Conservation (phyloP, 2,888 invertebrate species). For the Psylliodes chrysocephalus region DNA sequence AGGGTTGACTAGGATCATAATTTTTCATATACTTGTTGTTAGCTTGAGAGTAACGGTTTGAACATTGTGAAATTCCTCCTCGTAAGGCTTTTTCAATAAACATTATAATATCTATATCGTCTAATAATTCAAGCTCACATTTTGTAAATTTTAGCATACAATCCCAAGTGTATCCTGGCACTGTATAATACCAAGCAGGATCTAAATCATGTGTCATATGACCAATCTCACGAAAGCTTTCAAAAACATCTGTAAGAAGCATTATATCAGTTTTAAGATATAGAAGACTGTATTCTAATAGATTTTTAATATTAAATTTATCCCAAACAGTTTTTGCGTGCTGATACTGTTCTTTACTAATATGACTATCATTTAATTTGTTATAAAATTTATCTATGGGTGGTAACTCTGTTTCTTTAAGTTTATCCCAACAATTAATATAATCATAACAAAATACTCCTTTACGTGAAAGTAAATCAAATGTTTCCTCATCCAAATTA, state of each 20-base stretch:
- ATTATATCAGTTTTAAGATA: conserved; percentile 38
- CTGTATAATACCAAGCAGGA: no score
- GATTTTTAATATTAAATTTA: conserved; percentile 47
- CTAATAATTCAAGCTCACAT: no score
- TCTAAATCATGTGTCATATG: no score
- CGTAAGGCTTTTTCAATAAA: no score
- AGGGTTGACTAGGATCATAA: no score
- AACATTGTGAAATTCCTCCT: no score
- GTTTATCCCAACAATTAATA: conserved; percentile 33
- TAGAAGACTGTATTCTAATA: conserved; percentile 52
- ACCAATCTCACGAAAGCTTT: neutral
- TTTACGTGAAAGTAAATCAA: neutral
- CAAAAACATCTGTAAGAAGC: neutral
- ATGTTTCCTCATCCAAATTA: no score
- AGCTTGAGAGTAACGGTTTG: no score
- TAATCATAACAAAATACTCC: conserved; percentile 48
- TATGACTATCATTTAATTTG: conserved; percentile 40
- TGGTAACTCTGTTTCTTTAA: conserved; percentile 43
- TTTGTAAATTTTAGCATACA: no score
- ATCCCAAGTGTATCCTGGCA: no score
- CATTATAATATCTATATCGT: no score
- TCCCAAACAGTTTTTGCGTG: conserved; percentile 53
- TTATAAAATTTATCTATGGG: conserved; percentile 41
- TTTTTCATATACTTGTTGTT: no score
- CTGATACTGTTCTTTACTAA: conserved; percentile 47